A percentile compares a stretch with the other conserved stretches of the same genome.
phyloP scores from a whole-genome alignment of 1,140 invertebrate species.

The Chlorops oryzae region DNA sequence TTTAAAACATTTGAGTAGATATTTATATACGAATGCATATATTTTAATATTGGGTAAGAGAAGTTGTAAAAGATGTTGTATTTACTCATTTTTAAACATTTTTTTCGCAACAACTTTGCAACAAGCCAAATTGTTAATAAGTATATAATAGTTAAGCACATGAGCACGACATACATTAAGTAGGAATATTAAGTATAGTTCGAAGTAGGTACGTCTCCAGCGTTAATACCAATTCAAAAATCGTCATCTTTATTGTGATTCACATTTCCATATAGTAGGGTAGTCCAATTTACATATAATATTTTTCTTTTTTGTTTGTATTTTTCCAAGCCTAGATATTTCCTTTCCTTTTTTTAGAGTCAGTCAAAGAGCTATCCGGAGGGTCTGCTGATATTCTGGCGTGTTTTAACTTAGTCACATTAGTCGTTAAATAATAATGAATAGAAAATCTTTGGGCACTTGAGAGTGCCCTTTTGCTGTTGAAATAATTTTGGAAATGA shows the following conservation, averaged over 20 bases:
- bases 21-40: not conserved
- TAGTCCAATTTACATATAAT: conserved; percentile 25
- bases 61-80: not conserved
- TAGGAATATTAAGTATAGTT: not conserved
- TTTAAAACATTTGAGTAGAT: not conserved
- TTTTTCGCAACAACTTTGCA: conserved; percentile 12
- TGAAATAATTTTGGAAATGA: not conserved
- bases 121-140: too few relatives aligned
- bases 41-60: not conserved
- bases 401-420: too few relatives aligned
- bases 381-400: too few relatives aligned
- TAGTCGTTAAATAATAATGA: not conserved
- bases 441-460: not conserved
- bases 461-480: not conserved
- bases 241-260: conserved; percentile 20
- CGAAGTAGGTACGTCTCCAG: not conserved
- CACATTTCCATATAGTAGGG: conserved; percentile 31
- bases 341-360: too few relatives aligned
- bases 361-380: too few relatives aligned
- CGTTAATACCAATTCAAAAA: conserved; percentile 2
- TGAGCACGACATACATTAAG: conserved; percentile 9
- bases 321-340: too few relatives aligned
- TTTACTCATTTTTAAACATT: not conserved
- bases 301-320: too few relatives aligned
- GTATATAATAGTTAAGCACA: too few relatives aligned